A percentile compares a stretch with the other conserved stretches of the same genome.
phyloP scores from a whole-genome alignment of 2,888 invertebrate species.

The Stramonita haemastoma region DNA sequence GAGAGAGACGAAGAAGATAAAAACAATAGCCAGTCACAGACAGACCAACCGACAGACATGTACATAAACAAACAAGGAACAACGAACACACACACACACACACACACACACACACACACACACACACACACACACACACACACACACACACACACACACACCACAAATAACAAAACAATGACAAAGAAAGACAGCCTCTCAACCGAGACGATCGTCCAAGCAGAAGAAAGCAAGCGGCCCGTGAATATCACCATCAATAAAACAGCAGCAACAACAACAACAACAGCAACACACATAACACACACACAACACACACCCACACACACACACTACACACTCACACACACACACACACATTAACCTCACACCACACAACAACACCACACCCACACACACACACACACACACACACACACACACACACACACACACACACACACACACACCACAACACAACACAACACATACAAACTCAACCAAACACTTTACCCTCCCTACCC shows the following conservation, averaged over 20 bases:
- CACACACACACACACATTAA: neutral
- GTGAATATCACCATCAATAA: too few species aligned
- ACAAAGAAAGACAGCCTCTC: too few species aligned
- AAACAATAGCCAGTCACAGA: neutral
- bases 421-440: neutral
- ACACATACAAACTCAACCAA: neutral
- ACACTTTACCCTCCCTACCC: neutral
- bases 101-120: too few species aligned
- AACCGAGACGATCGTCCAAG: too few species aligned
- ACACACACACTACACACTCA: neutral
- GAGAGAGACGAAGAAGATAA: neutral
- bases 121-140: too few species aligned
- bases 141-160: neutral
- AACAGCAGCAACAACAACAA: too few species aligned
- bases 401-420: neutral
- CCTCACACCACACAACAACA: neutral
- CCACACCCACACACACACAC: neutral
- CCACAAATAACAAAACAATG: too few species aligned
- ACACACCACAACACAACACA: neutral
- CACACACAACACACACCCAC: too few species aligned
- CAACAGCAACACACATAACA: too few species aligned
- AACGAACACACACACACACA: neutral
- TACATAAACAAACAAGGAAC: neutral
- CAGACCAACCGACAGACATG: slow-evolving; percentile 9
- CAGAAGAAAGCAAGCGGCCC: too few species aligned